These are phyloP conservation scores for Loris lydekkerianus DNA, from an alignment of 2,797 vertebrate genomes.

Conservation along the genomic window DNA sequence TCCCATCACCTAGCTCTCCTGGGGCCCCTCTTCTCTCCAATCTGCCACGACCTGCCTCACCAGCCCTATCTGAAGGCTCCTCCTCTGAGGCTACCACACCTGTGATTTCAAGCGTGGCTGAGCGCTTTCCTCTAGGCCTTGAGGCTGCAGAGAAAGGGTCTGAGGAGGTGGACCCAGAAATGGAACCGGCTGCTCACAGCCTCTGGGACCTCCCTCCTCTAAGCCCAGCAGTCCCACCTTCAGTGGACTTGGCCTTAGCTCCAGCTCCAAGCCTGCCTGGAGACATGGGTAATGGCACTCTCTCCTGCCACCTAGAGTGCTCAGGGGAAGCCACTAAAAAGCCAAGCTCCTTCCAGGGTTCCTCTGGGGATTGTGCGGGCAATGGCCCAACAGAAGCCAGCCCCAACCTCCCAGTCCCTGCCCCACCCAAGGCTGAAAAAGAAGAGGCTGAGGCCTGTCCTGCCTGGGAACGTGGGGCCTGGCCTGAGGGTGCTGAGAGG, in stretches of 20 bases:
- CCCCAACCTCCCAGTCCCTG: constrained; percentile 80
- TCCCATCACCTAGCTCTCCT: constrained; percentile 91
- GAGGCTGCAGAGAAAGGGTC: constrained; percentile 82
- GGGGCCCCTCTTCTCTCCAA: constrained; percentile 86
- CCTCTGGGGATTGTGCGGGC: constrained; percentile 85
- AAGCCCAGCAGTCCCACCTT: constrained; percentile 91
- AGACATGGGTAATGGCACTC: constrained; percentile 87
- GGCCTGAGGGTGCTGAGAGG: constrained; percentile 84
- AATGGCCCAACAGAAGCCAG: constrained; percentile 93
- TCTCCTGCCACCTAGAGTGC: constrained; percentile 89
- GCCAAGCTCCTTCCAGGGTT: constrained; percentile 88
- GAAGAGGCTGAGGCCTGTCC: constrained; percentile 78
- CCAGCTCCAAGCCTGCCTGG: constrained; percentile 86
- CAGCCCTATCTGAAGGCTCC: constrained; percentile 86
- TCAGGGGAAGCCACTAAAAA: constrained; percentile 81
- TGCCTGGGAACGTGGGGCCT: constrained; percentile 82
- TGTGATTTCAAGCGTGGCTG: constrained; percentile 89
- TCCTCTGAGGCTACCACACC: constrained; percentile 88
- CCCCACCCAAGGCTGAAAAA: constrained; percentile 68
- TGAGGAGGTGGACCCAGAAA: constrained; percentile 62
- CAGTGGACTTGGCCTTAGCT: constrained; percentile 91
- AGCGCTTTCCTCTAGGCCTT: constrained; percentile 90
- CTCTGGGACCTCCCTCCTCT: constrained; percentile 89
- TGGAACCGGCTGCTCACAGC: constrained; percentile 89
- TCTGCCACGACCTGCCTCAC: constrained; percentile 88